Percentiles rank a stretch among this genome's conserved stretches.
phyloP scores from a whole-genome alignment of 2,113 vertebrate species.

The Rallus limicola region DNA sequence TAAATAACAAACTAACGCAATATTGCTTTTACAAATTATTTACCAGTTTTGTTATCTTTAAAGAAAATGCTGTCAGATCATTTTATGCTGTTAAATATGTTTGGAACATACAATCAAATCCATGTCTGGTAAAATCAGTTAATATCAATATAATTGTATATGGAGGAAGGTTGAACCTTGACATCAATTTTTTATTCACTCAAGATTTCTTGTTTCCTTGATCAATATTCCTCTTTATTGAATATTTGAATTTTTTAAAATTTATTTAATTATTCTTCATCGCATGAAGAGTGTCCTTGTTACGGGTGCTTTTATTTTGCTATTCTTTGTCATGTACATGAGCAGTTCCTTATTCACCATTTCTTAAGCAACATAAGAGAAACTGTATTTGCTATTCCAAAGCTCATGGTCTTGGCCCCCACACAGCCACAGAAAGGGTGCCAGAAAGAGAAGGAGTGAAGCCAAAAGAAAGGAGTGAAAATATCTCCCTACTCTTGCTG shows the following conservation, averaged over 20 bases:
- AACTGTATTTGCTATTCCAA: background rate
- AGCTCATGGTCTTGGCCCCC: background rate
- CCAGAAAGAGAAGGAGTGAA: background rate
- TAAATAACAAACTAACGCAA: background rate
- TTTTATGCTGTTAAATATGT: background rate
- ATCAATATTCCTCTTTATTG: background rate
- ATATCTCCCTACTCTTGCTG: background rate
- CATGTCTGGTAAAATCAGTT: background rate
- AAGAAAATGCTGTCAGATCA: background rate
- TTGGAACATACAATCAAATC: background rate
- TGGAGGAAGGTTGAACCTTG: background rate
- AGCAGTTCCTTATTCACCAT: background rate
- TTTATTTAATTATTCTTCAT: background rate
- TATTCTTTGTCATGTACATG: rapidly evolving
- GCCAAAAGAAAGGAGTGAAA: background rate
- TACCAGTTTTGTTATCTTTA: background rate
- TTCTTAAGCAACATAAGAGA: background rate
- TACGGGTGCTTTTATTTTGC: background rate
- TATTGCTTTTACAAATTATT: background rate
- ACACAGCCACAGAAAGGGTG: background rate
- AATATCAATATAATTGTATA: background rate
- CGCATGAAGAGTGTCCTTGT: background rate
- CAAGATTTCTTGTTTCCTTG: background rate
- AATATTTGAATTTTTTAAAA: background rate
- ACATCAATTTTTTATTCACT: background rate